These are phyloP conservation scores for Alcedo atthis DNA, from an alignment of 2,797 vertebrate genomes.

Conservation along the genomic window DNA sequence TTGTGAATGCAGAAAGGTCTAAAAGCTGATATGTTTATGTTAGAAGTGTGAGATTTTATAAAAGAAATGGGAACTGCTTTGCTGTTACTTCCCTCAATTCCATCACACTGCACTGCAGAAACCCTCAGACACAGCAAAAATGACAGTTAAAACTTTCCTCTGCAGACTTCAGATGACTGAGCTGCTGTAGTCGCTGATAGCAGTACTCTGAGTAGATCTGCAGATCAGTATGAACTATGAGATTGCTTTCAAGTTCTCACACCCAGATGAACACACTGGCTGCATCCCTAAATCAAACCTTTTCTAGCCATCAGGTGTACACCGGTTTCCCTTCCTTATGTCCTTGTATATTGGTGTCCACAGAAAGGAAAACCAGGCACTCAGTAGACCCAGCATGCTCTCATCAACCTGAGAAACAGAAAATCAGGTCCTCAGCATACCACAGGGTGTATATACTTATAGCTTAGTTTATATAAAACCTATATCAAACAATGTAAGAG, in stretches of 20 bases:
- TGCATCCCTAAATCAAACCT: neutral
- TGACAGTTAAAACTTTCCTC: neutral
- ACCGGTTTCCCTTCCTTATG: neutral
- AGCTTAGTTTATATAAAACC: neutral
- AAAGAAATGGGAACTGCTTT: neutral
- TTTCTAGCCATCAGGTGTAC: neutral
- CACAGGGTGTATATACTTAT: neutral
- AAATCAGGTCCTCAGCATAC: neutral
- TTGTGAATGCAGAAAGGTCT: neutral
- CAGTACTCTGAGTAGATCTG: neutral
- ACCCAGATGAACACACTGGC: neutral
- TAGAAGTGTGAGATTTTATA: neutral
- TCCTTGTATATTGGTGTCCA: neutral
- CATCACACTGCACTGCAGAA: neutral
- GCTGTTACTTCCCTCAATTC: neutral
- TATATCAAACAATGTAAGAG: neutral
- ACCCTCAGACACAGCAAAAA: neutral
- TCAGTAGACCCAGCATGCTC: neutral
- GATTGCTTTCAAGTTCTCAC: neutral
- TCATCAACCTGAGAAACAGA: neutral
- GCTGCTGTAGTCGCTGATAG: neutral
- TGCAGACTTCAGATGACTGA: neutral
- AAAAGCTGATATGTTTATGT: neutral
- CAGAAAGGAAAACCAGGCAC: neutral
- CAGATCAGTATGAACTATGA: neutral